Evolutionary conservation across 2,888 invertebrate genomes (phyloP).

Genomic region (Ichneumoninae sp.): DNA sequence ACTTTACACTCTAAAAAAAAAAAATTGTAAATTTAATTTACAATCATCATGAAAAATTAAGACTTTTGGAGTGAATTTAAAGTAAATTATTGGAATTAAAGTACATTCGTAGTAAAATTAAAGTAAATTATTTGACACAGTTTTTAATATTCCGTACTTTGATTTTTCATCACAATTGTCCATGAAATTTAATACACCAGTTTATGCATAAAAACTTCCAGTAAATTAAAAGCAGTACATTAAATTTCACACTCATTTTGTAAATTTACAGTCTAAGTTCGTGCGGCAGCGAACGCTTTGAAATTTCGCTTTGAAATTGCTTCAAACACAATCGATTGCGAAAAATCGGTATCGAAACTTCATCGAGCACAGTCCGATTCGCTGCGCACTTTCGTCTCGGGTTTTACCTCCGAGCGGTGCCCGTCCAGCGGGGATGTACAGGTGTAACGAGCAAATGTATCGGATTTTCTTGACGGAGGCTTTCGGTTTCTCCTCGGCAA

Average conservation of each 20-base stretch:
- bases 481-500: not conserved
- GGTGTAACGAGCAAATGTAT: not conserved
- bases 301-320: no score
- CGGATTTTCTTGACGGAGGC: not conserved
- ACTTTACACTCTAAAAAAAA: no score
- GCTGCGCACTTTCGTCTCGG: slow-evolving; percentile 2
- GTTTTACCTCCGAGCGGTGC: not conserved
- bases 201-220: no score
- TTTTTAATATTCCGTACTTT: no score
- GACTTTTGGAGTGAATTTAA: no score
- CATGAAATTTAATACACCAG: no score
- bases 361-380: not conserved
- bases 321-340: not conserved
- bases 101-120: no score
- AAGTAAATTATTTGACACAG: not conserved
- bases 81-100: no score
- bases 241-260: not conserved
- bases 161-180: no score
- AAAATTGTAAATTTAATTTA: no score
- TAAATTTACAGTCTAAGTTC: not conserved
- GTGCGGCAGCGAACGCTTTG: not conserved
- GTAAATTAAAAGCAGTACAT: no score
- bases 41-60: no score
- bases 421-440: not conserved
- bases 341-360: not conserved